Evolutionary conservation across 2,113 vertebrate species (phyloP).

Genomic region (Plecotus auritus): DNA sequence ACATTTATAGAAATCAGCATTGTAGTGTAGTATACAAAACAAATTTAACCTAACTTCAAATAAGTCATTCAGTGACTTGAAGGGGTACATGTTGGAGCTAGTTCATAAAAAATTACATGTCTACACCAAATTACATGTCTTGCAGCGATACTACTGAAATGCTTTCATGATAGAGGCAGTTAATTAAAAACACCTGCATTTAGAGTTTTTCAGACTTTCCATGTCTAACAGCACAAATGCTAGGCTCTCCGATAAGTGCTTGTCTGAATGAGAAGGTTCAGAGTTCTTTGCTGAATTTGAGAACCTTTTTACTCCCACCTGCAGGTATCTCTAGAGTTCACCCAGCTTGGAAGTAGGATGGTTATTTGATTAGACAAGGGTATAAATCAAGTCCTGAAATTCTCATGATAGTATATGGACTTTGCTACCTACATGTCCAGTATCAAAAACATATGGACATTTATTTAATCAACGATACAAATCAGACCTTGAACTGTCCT

Average conservation of each 20-base stretch:
- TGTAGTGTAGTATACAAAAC: background rate
- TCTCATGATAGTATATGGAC: slow-evolving; percentile 5
- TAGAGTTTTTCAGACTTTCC: background rate
- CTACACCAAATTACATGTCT: background rate
- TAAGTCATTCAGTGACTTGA: background rate
- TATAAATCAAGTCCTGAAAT: slow-evolving; percentile 39
- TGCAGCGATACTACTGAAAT: background rate
- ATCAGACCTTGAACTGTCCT: slow-evolving; percentile 11
- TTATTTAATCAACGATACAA: slow-evolving; percentile 1
- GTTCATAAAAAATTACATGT: background rate
- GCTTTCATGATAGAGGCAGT: background rate
- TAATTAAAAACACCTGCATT: slow-evolving; percentile 6
- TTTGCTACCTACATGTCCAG: slow-evolving; percentile 27
- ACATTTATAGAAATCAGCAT: background rate
- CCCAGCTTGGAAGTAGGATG: background rate
- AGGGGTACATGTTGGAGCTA: background rate
- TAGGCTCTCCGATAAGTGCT: background rate
- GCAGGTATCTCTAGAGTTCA: background rate
- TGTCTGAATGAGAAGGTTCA: background rate
- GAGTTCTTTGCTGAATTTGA: slow-evolving; percentile 20
- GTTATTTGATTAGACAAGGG: background rate
- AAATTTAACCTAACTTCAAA: background rate
- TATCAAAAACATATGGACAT: slow-evolving; percentile 50
- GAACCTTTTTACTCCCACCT: background rate
- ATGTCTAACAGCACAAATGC: background rate